Evolutionary conservation across 37 sponge, comb jelly and placozoan genomes (phyloP), one percentile per base, ranked within the genome.

Genomic region (Halisarca cf. caerulea): DNA sequence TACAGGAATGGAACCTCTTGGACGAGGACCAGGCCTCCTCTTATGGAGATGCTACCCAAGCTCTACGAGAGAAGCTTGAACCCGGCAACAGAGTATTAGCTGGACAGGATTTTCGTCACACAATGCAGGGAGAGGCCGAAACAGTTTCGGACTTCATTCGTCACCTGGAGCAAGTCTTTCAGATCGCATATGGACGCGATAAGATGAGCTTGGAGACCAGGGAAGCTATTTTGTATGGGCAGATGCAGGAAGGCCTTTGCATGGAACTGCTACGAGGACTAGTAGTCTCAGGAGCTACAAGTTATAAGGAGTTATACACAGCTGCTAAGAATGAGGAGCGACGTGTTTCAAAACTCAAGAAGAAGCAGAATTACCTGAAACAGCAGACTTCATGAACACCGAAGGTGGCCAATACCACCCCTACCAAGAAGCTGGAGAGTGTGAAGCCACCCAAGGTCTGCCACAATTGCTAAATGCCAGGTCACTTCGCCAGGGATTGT

Each of bases 271-370:
- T 87, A 51, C 45, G 54, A 41, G 62, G 54, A n/a, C 78, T 83
- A 53, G 88, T 83, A 82, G 88, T 87, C 18, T 89, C 84, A 1
- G 85, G 89, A 27, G 83, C 84, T 5, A 23, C 2, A 54, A 24
- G 58, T 20, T 87, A 82, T 11, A 18, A 53, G 60, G 88, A 87
- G 59, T 58, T 87, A 38, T 87, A 82, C 77, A 38, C 54, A 23
- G 82, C 88, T 37, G 82, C 88, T 18, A 42, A 42, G 32, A 82
- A 58, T 82, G 88, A 87, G 24, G 88, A 89, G 59, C 32, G 62
- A 64, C 64, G 83, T 3, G 68, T n/a, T 5, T 21, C 24, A 21
- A 66, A 82, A 23, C 66, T 82, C 5, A 21, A 37, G 66, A 66
- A 32, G 36, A 82, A 66, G 41, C 66, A 43, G 66, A 72, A 69